A percentile compares a stretch with the other conserved stretches of the same genome.
These are phyloP conservation scores for Xylophagus ater DNA, from an alignment of 2,888 invertebrate genomes.

Conservation along the genomic window DNA sequence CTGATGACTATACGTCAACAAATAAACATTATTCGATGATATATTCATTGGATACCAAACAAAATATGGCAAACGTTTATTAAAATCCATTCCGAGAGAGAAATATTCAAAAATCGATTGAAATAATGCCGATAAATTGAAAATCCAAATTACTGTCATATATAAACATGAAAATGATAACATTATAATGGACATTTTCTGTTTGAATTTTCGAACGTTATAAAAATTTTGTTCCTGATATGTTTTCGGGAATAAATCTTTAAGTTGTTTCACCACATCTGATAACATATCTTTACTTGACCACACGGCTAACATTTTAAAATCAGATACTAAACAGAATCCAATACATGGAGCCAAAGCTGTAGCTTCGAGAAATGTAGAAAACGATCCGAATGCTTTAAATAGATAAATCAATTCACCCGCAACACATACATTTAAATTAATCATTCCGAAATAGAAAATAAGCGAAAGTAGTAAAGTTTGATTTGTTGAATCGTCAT, in stretches of 20 bases:
- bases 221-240: constrained; percentile 20
- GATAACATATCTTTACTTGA: constrained; percentile 22
- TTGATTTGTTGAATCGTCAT: too few relatives aligned
- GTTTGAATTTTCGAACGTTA: constrained; percentile 15
- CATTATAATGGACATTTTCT: constrained; percentile 21
- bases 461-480: constrained; percentile 2
- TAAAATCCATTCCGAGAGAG: constrained; percentile 2
- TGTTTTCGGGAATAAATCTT: constrained; percentile 24
- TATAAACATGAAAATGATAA: constrained; percentile 25
- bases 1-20: constrained; percentile 24
- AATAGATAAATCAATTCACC: constrained; percentile 26
- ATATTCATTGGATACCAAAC: constrained; percentile 18
- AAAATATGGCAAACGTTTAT: constrained; percentile 15
- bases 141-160: constrained; percentile 27
- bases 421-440: constrained; percentile 23
- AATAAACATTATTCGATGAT: constrained; percentile 17
- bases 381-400: constrained; percentile 23
- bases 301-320: constrained; percentile 28
- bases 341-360: constrained; percentile 28
- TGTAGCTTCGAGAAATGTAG: constrained; percentile 29
- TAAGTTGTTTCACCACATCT: constrained; percentile 21
- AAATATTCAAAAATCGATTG: constrained; percentile 11
- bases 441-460: constrained; percentile 22
- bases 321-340: constrained; percentile 21
- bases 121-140: constrained; percentile 24